A percentile compares a stretch with the other conserved stretches of the same genome.
Evolutionary conservation across 2,113 vertebrate genomes (phyloP).

Genomic region (Rhinogobius similis): DNA sequence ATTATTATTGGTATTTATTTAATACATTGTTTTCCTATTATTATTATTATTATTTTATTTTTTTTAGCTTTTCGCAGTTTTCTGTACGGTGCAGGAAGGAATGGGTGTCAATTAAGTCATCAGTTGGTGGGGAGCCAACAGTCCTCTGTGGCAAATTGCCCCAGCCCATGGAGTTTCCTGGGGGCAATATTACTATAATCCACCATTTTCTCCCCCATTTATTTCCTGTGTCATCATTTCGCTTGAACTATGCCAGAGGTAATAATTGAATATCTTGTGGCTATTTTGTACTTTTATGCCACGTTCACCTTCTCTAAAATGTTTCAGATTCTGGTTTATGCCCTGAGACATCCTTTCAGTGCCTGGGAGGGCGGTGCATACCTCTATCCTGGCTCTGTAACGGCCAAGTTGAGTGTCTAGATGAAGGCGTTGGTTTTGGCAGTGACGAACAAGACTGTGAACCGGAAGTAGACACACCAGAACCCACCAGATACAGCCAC

Average conservation of each 20-base stretch:
- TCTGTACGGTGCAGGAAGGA: constrained; percentile 66
- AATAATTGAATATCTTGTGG: neutral
- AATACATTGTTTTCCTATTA: neutral
- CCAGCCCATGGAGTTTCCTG: constrained; percentile 65
- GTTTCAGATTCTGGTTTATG: constrained; percentile 61
- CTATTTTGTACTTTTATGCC: too few relatives aligned
- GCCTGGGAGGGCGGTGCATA: constrained; percentile 74
- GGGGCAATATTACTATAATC: constrained; percentile 77
- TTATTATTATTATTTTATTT: neutral
- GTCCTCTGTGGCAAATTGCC: constrained; percentile 75
- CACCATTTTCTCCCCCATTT: constrained; percentile 72
- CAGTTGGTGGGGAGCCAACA: constrained; percentile 46
- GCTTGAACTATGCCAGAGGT: constrained; percentile 77
- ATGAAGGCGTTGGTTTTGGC: constrained; percentile 68
- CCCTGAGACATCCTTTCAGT: constrained; percentile 59
- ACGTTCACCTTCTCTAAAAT: neutral
- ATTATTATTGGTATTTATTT: neutral
- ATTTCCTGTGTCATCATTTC: constrained; percentile 70
- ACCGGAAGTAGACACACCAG: neutral
- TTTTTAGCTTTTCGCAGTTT: constrained; percentile 76
- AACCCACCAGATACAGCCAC: neutral
- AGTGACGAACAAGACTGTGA: constrained; percentile 71
- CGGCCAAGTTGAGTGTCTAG: constrained; percentile 78
- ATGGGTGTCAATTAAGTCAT: constrained; percentile 71
- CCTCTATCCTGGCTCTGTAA: constrained; percentile 82